These are phyloP conservation scores for Synanthedon andrenaeformis DNA, from an alignment of 2,888 invertebrate genomes.

Conservation along the genomic window DNA sequence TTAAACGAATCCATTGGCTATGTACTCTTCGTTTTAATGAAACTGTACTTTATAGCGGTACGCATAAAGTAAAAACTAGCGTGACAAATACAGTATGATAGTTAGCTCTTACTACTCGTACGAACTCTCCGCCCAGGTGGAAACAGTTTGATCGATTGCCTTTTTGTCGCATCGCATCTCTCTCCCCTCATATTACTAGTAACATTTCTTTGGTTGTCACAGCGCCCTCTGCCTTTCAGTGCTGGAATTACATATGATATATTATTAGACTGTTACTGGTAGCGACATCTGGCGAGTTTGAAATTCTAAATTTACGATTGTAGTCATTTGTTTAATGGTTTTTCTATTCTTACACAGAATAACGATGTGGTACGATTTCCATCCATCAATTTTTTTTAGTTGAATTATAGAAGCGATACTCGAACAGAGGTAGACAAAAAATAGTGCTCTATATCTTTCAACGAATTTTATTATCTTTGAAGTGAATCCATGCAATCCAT, in stretches of 20 bases:
- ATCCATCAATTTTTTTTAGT: too few relatives aligned
- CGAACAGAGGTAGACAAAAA: too few relatives aligned
- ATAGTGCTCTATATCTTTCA: too few relatives aligned
- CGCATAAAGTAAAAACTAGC: not conserved
- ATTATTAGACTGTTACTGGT: conserved; percentile 31
- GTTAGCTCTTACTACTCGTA: conserved; percentile 57
- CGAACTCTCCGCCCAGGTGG: conserved; percentile 49
- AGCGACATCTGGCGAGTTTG: conserved; percentile 18
- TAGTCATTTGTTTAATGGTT: too few relatives aligned
- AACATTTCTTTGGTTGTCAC: conserved; percentile 45
- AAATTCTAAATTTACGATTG: not conserved
- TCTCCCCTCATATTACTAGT: conserved; percentile 32
- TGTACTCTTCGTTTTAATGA: conserved; percentile 1
- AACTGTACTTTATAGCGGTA: conserved; percentile 10
- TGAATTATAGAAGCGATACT: too few relatives aligned
- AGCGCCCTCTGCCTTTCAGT: conserved; percentile 32
- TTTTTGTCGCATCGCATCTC: conserved; percentile 38
- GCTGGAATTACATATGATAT: conserved; percentile 41
- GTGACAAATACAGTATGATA: conserved; percentile 18
- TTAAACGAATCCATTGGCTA: not conserved
- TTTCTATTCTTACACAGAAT: too few relatives aligned
- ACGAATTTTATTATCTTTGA: too few relatives aligned
- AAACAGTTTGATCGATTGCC: conserved; percentile 54
- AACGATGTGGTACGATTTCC: too few relatives aligned
- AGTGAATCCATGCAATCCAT: too few relatives aligned